These are phyloP conservation scores for Albula glossodonta DNA, from an alignment of 2,113 vertebrate genomes.

Conservation along the genomic window DNA sequence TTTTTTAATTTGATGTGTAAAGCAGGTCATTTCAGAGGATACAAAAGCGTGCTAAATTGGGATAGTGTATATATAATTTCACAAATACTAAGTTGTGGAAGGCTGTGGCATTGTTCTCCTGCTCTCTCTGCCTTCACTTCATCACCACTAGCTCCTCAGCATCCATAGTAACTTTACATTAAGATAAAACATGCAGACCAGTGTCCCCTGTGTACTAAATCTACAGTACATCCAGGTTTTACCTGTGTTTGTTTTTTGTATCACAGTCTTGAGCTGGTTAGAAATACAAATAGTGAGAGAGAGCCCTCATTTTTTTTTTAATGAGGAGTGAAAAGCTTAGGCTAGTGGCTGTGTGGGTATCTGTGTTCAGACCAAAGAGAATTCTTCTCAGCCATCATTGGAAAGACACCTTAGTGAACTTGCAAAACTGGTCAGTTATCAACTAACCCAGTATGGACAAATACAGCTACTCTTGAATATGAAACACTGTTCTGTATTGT, in stretches of 20 bases:
- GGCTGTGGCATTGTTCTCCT: slow-evolving; percentile 28
- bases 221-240: neutral
- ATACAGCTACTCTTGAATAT: neutral
- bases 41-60: slow-evolving; percentile 31
- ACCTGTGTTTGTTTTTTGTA: neutral
- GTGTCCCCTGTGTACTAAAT: neutral
- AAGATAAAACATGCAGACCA: neutral
- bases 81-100: slow-evolving; percentile 45
- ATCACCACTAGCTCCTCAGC: neutral
- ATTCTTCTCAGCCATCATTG: neutral
- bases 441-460: neutral
- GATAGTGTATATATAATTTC: slow-evolving; percentile 40
- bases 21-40: slow-evolving; percentile 42
- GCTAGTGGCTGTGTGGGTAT: neutral
- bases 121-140: neutral
- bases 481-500: neutral
- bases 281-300: slow-evolving; percentile 2
- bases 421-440: neutral
- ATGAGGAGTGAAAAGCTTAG: neutral
- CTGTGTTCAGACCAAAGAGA: neutral
- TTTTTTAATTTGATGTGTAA: slow-evolving; percentile 18
- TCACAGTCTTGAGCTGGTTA: neutral
- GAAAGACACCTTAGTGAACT: neutral
- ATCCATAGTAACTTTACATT: neutral
- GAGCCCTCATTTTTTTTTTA: neutral